These are phyloP conservation scores for Mugil cephalus DNA, from an alignment of 2,113 vertebrate genomes.

Conservation along the genomic window DNA sequence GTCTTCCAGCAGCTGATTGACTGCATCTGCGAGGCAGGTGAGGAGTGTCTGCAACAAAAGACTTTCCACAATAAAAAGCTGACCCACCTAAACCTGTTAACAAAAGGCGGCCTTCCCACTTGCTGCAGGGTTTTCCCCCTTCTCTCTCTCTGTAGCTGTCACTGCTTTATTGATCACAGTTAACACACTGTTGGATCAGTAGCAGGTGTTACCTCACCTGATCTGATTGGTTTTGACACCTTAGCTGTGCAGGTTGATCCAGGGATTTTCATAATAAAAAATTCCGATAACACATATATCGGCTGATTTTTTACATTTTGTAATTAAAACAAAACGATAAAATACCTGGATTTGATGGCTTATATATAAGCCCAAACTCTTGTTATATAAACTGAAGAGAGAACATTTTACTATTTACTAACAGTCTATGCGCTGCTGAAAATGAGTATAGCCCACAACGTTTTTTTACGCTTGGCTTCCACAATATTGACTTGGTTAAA, in stretches of 20 bases:
- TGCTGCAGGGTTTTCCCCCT: constrained; percentile 19
- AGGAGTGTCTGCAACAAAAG: constrained; percentile 35
- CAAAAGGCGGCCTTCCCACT: constrained; percentile 32
- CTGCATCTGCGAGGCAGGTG: constrained; percentile 30
- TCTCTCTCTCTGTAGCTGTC: constrained; percentile 16
- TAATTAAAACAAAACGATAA: no score
- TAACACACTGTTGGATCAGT: constrained; percentile 49
- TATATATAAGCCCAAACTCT: no score
- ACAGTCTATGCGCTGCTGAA: no score
- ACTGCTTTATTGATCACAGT: constrained; percentile 42
- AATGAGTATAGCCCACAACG: no score
- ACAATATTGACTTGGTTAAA: no score
- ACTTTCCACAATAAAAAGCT: constrained; percentile 14
- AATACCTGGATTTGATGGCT: no score
- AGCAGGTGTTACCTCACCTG: constrained; percentile 11
- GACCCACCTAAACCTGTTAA: constrained; percentile 23
- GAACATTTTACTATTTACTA: no score
- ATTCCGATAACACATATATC: no score
- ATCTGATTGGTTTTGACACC: constrained; percentile 45
- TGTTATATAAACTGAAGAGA: no score
- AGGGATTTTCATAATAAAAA: no score
- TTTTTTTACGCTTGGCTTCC: no score
- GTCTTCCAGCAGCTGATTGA: background rate
- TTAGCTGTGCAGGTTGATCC: constrained; percentile 24
- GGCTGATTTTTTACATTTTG: no score